Evolutionary conservation across 2,113 vertebrate genomes (phyloP), one percentile per base, ranked within the genome.

Genomic region (Chaetura pelagica): DNA sequence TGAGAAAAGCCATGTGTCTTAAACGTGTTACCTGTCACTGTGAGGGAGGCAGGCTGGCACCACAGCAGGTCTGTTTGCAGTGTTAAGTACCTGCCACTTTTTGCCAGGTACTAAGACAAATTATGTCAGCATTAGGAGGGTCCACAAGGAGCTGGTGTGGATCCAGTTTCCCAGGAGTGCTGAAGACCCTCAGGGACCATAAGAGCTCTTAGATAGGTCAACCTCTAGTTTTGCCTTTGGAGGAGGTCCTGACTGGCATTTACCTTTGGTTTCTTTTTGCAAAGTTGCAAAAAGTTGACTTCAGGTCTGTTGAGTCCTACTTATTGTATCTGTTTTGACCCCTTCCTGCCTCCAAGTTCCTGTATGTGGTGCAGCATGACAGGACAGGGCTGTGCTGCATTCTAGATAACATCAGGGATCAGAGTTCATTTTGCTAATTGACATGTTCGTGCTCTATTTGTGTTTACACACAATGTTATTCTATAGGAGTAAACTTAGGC

Each of bases 401-500:
- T 84, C 63, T 42, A 30, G 51, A 81, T 67, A 63, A 38, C 4
- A 2, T 40, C 48, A 55, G 63, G 15, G 64, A 23, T 71, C 61
- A 21, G 52, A 40, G 29, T 46, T 84, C 32, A 10, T n/a, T 77
- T 44, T 83, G 83, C 40, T 93, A 61, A 94, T 46, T 44, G 91
- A 22, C 3, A 0, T 15, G 32, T 67, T 72, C 9, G 4, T 72
- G 55, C 17, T 68, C 19, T 46, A 54, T 49, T 35, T 54, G 81
- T 93, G 81, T 94, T 95, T 89, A 30, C 48, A 84, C 55, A 63
- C 68, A 40, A 0, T 66, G 94, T 78, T 74, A 83, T 58, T 77
- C 90, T 83, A 54, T 17, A 71, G 88, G 35, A 58, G 95, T 96
- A 97, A 96, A 81, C 86, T 75, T 38, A 97, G 75, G 73, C 66